Evolutionary conservation across 37 sponge, comb jelly and placozoan species (phyloP), one percentile per base, ranked within the genome.

Genomic region (Spongilla lacustris): DNA sequence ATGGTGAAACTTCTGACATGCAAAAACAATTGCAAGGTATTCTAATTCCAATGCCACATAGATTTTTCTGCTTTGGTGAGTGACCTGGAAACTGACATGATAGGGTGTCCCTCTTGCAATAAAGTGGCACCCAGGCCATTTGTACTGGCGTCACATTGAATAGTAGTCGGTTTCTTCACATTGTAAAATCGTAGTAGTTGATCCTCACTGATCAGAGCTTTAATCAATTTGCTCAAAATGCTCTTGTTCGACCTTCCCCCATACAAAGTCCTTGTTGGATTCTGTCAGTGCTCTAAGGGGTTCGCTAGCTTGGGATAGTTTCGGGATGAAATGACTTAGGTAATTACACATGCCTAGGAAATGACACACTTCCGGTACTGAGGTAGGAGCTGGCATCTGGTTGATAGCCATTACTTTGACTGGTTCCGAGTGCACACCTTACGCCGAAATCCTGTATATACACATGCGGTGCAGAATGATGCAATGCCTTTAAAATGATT

Each of bases 91-190:
- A 79, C 78, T 36, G 66, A 85, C 12, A 70, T 79, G 38, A 85
- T 30, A 25, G 86, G 78, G 22, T 69, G 71, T 17, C 46, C 70
- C 23, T 77, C 76, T 85, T 77, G 86, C 21, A 85, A 35, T 31
- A 84, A 38, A 10, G 50, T 68, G 31, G 75, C 84, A 30, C 84
- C 84, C 21, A 84, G 23, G 6, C 86, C 86, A 26, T 36, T 68
- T 30, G 86, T 69, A 41, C 79, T 85, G 26, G 86, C 86, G 70
- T 85, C 78, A n/a, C 66, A 69, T 25, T 23, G 36, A 27, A 78
- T 68, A 29, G 23, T 78, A 37, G 31, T 38, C 26, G 71, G 78
- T 25, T 77, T 76, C 13, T 21, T 38, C 12, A 32, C 31, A 36
- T 69, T 66, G 70, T 41, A 85, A 36, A 37, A 78, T 49, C 34